A percentile compares a stretch with the other conserved stretches of the same genome.
Conservation (phyloP, 2,113 vertebrate species). For the Colaptes auratus region DNA sequence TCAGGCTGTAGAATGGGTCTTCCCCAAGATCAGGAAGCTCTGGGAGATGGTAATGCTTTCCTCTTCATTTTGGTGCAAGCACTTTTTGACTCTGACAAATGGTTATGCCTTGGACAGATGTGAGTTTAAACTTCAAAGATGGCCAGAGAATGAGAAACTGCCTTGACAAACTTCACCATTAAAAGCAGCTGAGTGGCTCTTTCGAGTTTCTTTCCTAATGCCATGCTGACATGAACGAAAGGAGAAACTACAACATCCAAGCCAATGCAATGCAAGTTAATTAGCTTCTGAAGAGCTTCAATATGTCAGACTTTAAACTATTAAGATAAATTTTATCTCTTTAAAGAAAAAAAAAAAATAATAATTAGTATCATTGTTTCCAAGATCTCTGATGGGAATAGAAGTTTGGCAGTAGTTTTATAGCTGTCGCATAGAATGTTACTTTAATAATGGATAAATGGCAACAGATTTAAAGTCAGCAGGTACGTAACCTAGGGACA, state of each 20-base stretch:
- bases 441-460: constrained; percentile 50
- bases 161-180: neutral
- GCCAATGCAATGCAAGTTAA: neutral
- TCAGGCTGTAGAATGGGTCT: neutral
- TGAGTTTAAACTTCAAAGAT: neutral
- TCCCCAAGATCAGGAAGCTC: neutral
- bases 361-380: neutral
- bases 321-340: neutral
- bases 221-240: neutral
- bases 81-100: neutral
- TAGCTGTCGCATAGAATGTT: constrained; percentile 19
- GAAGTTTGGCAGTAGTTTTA: constrained; percentile 2
- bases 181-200: neutral
- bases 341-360: neutral
- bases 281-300: neutral
- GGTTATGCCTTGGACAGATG: neutral
- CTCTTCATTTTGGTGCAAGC: neutral
- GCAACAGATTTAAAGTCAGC: constrained; percentile 66
- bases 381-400: neutral
- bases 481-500: constrained; percentile 66
- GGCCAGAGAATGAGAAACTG: neutral
- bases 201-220: neutral
- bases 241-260: neutral
- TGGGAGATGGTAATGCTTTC: neutral
- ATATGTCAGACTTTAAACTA: neutral